A percentile compares a stretch with the other conserved stretches of the same genome.
Evolutionary conservation across 2,797 vertebrate species (phyloP).

Genomic region (Brachyrhaphis roseni): DNA sequence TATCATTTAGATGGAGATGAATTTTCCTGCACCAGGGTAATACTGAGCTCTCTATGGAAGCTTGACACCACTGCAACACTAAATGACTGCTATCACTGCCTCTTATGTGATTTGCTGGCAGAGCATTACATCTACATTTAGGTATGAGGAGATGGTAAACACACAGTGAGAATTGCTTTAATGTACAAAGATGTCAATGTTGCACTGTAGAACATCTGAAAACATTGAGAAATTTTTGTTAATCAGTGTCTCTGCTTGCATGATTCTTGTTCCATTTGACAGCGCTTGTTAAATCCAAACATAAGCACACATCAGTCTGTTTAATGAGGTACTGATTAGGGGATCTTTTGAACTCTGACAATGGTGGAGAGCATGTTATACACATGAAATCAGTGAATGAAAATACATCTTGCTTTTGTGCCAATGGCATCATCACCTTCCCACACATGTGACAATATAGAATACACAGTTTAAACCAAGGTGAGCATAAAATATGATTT

Average conservation of each 20-base stretch:
- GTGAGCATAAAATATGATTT: background rate
- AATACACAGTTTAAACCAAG: background rate
- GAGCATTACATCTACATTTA: slow-evolving; percentile 19
- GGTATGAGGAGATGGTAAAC: slow-evolving; percentile 6
- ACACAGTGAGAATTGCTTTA: background rate
- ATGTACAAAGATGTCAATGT: background rate
- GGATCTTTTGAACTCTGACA: background rate
- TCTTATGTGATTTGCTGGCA: slow-evolving; percentile 28
- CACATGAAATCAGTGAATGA: background rate
- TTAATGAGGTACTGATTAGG: background rate
- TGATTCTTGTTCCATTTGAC: background rate
- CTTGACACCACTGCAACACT: slow-evolving; percentile 25
- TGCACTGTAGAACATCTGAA: background rate
- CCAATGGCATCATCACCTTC: background rate
- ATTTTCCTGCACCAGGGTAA: slow-evolving; percentile 37
- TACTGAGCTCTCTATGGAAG: slow-evolving; percentile 22
- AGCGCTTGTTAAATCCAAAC: background rate
- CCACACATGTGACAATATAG: background rate
- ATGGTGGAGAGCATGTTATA: background rate
- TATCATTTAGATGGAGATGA: slow-evolving; percentile 56
- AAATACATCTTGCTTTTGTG: background rate
- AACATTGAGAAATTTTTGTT: background rate
- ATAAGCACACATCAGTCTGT: background rate
- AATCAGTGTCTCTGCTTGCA: background rate
- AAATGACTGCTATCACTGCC: slow-evolving; percentile 40